Evolutionary conservation across 2,113 vertebrate species (phyloP), one percentile per base, ranked within the genome.

Genomic region (Pelecanus crispus): DNA sequence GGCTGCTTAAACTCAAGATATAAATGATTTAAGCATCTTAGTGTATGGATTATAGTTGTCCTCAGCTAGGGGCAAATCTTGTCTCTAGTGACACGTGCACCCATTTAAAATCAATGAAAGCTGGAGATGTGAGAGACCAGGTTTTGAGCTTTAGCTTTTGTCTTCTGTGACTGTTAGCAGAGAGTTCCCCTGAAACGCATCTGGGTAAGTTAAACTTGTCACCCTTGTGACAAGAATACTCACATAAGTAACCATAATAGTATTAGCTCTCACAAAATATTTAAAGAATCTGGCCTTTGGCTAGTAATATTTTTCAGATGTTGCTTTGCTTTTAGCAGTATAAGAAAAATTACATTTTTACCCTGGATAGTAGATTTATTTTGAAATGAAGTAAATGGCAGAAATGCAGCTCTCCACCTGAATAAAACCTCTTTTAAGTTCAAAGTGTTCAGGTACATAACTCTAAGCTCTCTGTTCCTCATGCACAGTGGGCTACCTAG

Each of bases 291-390:
- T 95, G 63, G 87, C 90, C 81, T 91, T 95, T 88, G 67, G 66
- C 84, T 90, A 83, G 79, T 78, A 93, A 83, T 90, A 63, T 90
- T 95, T 91, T 94, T 96, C 87, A 93, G 87, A 90, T 95, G 84
- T 88, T 0, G 0, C 31, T 89, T 82, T 90, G 59, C 84, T 96
- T 95, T 90, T 80, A 88, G 47, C 59, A 59, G 36, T 28, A 6
- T 63, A 70, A 88, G 58, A 88, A 88, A 90, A 94, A 85, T 77
- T 50, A 58, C 25, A 31, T 59, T 94, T 94, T 91, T 82, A 67
- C 61, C 36, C 45, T 52, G 70, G 71, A 9, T 62, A 67, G 72
- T 50, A 59, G n/a, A 80, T 88, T 88, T 82, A 91, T 87, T 92
- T 87, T 89, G 66, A 89, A 96, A 84, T 70, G 9, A 90, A 91